Conservation (phyloP, 1,140 invertebrate species). For the Calephelis nemesis region DNA sequence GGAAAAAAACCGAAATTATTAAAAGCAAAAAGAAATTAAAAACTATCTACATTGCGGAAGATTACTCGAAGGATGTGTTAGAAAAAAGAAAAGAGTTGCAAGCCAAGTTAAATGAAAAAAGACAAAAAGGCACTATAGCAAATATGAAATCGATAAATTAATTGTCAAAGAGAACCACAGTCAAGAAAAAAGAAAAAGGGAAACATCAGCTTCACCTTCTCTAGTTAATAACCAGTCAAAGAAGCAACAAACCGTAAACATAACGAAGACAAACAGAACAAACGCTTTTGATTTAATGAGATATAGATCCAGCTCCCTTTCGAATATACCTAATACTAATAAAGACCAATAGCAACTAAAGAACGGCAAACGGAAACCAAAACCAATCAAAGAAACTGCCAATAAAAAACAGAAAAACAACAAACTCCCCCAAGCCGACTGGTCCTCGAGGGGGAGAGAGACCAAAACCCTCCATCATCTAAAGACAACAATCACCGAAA, state of each 20-base stretch:
- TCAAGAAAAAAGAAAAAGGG: conserved; percentile 23
- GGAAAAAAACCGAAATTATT: conserved; percentile 33
- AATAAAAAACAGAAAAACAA: conserved; percentile 30
- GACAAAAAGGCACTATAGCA: conserved; percentile 25
- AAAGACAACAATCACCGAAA: conserved; percentile 21
- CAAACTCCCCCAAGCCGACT: conserved; percentile 13
- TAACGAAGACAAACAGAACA: conserved; percentile 30
- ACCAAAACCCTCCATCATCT: conserved; percentile 41
- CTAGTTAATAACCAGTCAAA: conserved; percentile 28
- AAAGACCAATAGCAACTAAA: conserved; percentile 34
- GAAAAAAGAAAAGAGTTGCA: conserved; percentile 24
- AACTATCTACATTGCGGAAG: conserved; percentile 18
- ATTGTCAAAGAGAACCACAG: conserved; percentile 18
- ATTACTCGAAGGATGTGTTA: conserved; percentile 24
- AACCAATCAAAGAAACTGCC: conserved; percentile 29
- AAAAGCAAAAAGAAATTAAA: conserved; percentile 26
- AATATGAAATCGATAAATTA: conserved; percentile 23
- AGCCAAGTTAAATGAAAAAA: conserved; percentile 23
- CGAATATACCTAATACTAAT: conserved; percentile 20
- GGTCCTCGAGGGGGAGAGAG: background rate
- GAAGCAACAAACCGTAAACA: conserved; percentile 31
- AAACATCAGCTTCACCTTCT: conserved; percentile 3
- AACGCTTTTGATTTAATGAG: conserved; percentile 38
- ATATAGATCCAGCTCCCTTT: conserved; percentile 32
- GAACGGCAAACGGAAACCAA: conserved; percentile 34